Percentiles rank a stretch among this genome's conserved stretches.
phyloP scores from a whole-genome alignment of 2,888 invertebrate genomes.

The Allolobophora icterica region DNA sequence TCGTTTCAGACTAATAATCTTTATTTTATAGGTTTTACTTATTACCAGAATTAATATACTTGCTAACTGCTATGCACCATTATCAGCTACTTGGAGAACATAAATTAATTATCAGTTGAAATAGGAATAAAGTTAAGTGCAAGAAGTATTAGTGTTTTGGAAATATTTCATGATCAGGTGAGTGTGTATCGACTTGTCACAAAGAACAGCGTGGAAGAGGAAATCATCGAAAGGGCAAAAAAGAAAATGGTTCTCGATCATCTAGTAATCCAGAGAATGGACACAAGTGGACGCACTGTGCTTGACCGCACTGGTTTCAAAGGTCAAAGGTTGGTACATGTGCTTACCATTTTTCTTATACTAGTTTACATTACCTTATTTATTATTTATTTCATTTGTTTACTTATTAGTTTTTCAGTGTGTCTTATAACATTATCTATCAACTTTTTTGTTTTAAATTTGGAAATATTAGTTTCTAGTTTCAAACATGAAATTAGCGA shows the following conservation, averaged over 20 bases:
- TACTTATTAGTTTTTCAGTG: background rate
- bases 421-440: background rate
- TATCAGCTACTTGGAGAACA: background rate
- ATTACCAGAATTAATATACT: background rate
- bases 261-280: constrained; percentile 98
- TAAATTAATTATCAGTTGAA: too few relatives aligned
- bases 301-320: constrained; percentile 74
- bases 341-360: background rate
- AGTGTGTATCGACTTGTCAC: constrained; percentile 97
- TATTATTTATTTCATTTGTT: background rate
- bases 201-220: constrained; percentile 94
- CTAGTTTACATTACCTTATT: background rate
- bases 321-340: constrained; percentile 39
- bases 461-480: background rate
- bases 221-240: constrained; percentile 96
- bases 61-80: background rate
- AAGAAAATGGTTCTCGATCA: constrained; percentile 98
- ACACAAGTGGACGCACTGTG: constrained; percentile 95
- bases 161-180: constrained; percentile 72
- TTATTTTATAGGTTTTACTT: background rate
- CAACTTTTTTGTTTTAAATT: background rate
- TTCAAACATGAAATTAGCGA: background rate
- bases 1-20: background rate
- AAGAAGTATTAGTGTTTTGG: too few relatives aligned
- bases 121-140: too few relatives aligned